phyloP scores from a whole-genome alignment of 2,888 invertebrate genomes.

The Pterobdella sp. region DNA sequence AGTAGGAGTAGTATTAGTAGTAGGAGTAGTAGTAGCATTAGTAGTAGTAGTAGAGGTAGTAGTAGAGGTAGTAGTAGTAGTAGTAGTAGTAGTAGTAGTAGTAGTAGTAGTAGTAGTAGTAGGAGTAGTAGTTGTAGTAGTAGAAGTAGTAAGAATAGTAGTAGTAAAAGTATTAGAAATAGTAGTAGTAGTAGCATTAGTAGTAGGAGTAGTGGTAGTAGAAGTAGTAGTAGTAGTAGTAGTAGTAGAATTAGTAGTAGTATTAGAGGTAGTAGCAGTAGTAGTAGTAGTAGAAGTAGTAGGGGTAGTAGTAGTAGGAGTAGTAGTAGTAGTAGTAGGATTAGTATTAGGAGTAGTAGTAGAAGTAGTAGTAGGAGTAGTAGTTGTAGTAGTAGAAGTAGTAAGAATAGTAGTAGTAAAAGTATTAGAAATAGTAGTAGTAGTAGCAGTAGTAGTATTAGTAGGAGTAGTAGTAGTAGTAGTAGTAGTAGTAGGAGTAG shows the following conservation, averaged over 20 bases:
- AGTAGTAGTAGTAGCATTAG: conserved; percentile 27
- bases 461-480: neutral
- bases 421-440: neutral
- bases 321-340: conserved; percentile 27
- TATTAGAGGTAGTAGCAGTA: conserved; percentile 17
- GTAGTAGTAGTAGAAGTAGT: conserved; percentile 21
- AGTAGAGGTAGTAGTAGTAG: conserved; percentile 26
- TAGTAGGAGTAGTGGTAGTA: conserved; percentile 23
- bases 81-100: conserved; percentile 29
- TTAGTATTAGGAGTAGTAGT: conserved; percentile 31
- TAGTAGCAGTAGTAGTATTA: neutral
- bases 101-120: conserved; percentile 29
- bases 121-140: conserved; percentile 28
- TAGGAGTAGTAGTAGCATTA: conserved; percentile 12
- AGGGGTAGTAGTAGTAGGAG: conserved; percentile 4
- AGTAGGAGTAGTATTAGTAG: conserved; percentile 23
- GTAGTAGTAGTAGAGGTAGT: conserved; percentile 20
- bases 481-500: neutral
- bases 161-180: conserved; percentile 29
- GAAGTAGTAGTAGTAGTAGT: conserved; percentile 21
- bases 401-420: conserved; percentile 9
- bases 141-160: conserved; percentile 28
- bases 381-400: conserved; percentile 31
- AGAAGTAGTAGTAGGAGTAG: conserved; percentile 31
- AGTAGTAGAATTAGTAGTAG: conserved; percentile 22